Evolutionary conservation across 2,797 vertebrate species (phyloP), one percentile per base, ranked within the genome.

Genomic region (Podarcis siculus): DNA sequence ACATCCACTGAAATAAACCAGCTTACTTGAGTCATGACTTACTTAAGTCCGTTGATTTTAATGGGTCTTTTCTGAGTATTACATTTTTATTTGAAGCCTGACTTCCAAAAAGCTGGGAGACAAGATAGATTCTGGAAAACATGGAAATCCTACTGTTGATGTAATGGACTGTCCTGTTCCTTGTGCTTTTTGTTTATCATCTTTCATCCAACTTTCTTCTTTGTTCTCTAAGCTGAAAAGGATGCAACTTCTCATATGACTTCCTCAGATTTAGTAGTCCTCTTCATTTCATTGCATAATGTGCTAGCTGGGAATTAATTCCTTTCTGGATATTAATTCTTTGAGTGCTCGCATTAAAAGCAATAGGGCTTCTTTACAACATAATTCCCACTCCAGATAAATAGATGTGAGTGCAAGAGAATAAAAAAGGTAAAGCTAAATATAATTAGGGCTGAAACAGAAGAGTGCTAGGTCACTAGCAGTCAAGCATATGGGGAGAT

Each of bases 171-270:
- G 3, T 0, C 71, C 64, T 89, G 85, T 87, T 93, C 67, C 86
- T 91, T 87, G 67, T 86, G 30, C 85, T 66, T 93, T 95, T 96
- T 91, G 93, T 95, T 96, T 95, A 95, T 95, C 92, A 49, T 92
- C 90, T 95, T 96, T 94, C 95, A 94, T 88, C 80, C 92, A 94
- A 94, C 73, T 91, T 96, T 97, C 95, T 95, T 96, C 86, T 94
- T 82, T 83, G 85, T 86, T 95, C 89, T 92, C 87, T 79, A 79
- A 92, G 94, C 94, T 93, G 95, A 75, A 95, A 96, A 95, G 93
- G 93, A 83, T 94, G 92, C 90, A 93, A 93, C 94, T 96, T 97
- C 94, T 95, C 95, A 93, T 92, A 93, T 94, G 94, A 89, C 90
- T 95, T 86, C 87, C 85, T 92, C 95, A 95, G 83, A 79, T 23